A percentile compares a stretch with the other conserved stretches of the same genome.
Evolutionary conservation across 2,888 invertebrate species (phyloP).

Genomic region (Hanleya hanleyi): DNA sequence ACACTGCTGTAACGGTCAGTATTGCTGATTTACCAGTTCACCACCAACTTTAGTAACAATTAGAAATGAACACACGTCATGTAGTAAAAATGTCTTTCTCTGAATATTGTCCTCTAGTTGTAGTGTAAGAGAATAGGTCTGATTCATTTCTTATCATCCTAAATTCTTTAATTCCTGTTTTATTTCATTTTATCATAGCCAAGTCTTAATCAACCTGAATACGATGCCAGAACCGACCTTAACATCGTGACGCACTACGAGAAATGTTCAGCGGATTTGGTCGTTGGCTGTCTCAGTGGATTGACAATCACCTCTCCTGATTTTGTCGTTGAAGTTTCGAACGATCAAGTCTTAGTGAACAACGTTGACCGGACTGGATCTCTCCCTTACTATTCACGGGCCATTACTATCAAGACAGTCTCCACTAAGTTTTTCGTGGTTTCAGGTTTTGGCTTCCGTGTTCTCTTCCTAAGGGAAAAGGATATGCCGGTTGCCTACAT

Average conservation of each 20-base stretch:
- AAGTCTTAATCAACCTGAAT: too few species aligned
- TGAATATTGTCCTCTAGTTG: too few species aligned
- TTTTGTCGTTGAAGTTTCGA: not conserved
- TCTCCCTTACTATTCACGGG: not conserved
- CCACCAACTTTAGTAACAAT: too few species aligned
- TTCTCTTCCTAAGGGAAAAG: constrained; percentile 37
- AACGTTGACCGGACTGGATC: not conserved
- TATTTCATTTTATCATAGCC: too few species aligned
- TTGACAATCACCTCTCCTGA: not conserved
- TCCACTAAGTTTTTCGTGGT: constrained; percentile 30
- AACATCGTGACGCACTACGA: not conserved
- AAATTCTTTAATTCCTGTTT: too few species aligned
- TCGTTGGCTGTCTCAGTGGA: not conserved
- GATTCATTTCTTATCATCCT: too few species aligned
- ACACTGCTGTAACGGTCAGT: constrained; percentile 46
- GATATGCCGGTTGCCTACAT: constrained; percentile 33
- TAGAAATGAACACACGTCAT: too few species aligned
- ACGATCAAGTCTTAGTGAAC: not conserved
- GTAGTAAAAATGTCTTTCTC: too few species aligned
- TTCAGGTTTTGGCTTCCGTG: constrained; percentile 40
- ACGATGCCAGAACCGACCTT: not conserved
- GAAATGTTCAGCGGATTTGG: not conserved
- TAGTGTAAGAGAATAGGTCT: too few species aligned
- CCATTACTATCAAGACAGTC: constrained; percentile 26
- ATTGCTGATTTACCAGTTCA: too few species aligned